These are phyloP conservation scores for Protophormia terraenovae DNA, from an alignment of 2,888 invertebrate species.

Conservation along the genomic window DNA sequence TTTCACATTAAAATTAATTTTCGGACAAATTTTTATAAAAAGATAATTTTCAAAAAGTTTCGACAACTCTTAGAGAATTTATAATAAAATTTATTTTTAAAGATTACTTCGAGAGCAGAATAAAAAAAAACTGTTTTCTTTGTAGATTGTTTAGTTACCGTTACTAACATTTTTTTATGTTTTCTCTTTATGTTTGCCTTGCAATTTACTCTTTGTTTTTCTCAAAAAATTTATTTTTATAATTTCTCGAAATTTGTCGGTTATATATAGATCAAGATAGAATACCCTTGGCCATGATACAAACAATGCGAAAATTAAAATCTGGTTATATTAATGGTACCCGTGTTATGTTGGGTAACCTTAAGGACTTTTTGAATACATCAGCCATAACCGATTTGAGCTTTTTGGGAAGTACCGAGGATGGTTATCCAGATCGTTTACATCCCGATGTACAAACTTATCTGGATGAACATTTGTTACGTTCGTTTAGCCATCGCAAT, in stretches of 20 bases:
- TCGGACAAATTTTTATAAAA: too few relatives aligned
- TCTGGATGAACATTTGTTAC: slow-evolving; percentile 91
- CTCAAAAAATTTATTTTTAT: not conserved
- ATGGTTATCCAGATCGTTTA: slow-evolving; percentile 93
- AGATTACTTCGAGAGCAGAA: too few relatives aligned
- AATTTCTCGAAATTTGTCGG: not conserved
- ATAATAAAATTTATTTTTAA: too few relatives aligned
- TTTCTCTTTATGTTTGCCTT: not conserved
- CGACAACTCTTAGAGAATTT: too few relatives aligned
- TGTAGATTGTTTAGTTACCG: not conserved
- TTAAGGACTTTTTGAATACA: slow-evolving; percentile 97
- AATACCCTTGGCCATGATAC: slow-evolving; percentile 96
- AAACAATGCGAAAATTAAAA: slow-evolving; percentile 98
- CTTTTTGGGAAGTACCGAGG: slow-evolving; percentile 95
- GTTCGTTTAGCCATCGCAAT: slow-evolving; percentile 89
- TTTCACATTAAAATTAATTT: too few relatives aligned
- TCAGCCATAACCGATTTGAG: slow-evolving; percentile 98
- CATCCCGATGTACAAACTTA: slow-evolving; percentile 93
- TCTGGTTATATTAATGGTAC: slow-evolving; percentile 99
- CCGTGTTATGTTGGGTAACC: slow-evolving; percentile 95
- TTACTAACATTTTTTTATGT: slow-evolving; percentile 39
- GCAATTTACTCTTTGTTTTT: not conserved
- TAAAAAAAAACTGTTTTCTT: too few relatives aligned
- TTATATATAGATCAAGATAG: slow-evolving; percentile 89
- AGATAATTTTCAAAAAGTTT: too few relatives aligned